A percentile compares a stretch with the other conserved stretches of the same genome.
Conservation (phyloP, 2,888 invertebrate species). For the Hypomecis atomaria region DNA sequence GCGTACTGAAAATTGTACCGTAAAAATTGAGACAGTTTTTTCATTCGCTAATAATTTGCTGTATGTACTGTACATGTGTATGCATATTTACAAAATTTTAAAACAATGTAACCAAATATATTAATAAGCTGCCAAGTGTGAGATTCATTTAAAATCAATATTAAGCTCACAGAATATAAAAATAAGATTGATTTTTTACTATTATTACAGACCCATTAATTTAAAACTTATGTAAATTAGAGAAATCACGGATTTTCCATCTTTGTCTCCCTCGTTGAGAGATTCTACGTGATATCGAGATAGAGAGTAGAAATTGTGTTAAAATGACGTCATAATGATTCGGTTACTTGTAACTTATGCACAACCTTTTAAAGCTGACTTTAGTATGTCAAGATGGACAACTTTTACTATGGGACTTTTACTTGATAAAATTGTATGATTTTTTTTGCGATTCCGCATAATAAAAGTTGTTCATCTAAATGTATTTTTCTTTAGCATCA, state of each 20-base stretch:
- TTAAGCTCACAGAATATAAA: neutral
- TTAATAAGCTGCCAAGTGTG: conserved; percentile 1
- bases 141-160: neutral
- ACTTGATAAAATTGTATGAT: too few species aligned
- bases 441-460: too few species aligned
- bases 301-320: too few species aligned
- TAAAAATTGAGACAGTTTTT: too few species aligned
- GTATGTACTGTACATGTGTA: neutral
- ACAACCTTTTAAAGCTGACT: too few species aligned
- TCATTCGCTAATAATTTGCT: neutral
- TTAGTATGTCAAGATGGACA: too few species aligned
- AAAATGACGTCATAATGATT: too few species aligned
- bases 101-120: neutral
- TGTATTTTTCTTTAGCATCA: neutral
- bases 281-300: neutral
- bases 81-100: conserved; percentile 1
- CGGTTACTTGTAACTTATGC: too few species aligned
- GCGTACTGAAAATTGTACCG: too few species aligned
- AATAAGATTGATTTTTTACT: too few species aligned
- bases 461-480: neutral
- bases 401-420: too few species aligned
- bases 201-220: neutral
- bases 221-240: neutral
- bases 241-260: neutral
- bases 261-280: neutral